Conservation (phyloP, 2,797 vertebrate genomes). For the Bradypodion ventrale region DNA sequence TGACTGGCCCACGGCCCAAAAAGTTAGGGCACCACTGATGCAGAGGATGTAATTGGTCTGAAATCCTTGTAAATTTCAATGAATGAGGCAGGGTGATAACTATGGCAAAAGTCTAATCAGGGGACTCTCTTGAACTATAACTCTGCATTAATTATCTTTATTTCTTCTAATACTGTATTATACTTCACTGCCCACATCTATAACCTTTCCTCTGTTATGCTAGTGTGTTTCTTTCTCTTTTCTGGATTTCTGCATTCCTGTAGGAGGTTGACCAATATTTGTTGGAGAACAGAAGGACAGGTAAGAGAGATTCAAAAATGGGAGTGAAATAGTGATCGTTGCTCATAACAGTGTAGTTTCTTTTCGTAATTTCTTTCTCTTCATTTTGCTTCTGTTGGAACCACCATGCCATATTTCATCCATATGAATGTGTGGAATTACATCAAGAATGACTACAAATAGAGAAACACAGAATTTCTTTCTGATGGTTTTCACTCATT, state of each 20-base stretch:
- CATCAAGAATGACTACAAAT: not conserved
- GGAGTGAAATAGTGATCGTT: conserved; percentile 45
- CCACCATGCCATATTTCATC: conserved; percentile 28
- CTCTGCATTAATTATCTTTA: conserved; percentile 63
- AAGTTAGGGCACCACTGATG: too few species aligned
- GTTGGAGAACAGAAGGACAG: conserved; percentile 78
- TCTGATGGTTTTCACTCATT: not conserved
- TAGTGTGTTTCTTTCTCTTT: conserved; percentile 79
- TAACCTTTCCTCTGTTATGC: conserved; percentile 74
- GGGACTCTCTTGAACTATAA: conserved; percentile 53
- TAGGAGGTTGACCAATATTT: conserved; percentile 77
- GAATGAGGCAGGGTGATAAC: not conserved
- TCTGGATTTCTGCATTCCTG: conserved; percentile 77
- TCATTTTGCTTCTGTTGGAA: conserved; percentile 57
- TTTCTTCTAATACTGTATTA: conserved; percentile 69
- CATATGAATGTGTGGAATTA: not conserved
- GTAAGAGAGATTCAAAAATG: conserved; percentile 75
- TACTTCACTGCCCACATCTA: conserved; percentile 70
- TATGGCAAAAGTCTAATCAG: too few species aligned
- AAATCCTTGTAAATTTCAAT: not conserved
- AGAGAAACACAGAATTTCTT: not conserved
- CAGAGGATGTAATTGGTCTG: not conserved
- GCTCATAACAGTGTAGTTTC: conserved; percentile 45
- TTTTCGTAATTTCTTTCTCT: conserved; percentile 37
- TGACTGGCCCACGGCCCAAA: too few species aligned